phyloP scores from a whole-genome alignment of 2,797 vertebrate genomes.

The Selene dorsalis region DNA sequence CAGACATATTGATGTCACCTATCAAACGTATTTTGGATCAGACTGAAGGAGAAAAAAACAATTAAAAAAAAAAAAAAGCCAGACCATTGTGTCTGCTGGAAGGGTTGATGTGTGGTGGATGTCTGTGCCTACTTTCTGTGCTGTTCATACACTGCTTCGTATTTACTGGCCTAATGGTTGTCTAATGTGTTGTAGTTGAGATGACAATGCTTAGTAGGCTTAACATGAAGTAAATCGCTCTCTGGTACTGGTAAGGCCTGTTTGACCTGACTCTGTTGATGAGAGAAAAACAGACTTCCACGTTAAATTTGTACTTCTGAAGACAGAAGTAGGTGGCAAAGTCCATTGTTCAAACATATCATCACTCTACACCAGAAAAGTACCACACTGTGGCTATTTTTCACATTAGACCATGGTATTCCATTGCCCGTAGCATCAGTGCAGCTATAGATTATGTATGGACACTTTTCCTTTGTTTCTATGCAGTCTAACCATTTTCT shows the following conservation, averaged over 20 bases:
- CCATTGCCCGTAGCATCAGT: background rate
- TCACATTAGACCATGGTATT: slow-evolving; percentile 3
- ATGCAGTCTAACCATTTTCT: background rate
- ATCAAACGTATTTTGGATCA: slow-evolving; percentile 38
- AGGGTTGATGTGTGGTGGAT: slow-evolving; percentile 52
- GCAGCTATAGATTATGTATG: background rate
- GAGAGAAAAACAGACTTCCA: slow-evolving; percentile 42
- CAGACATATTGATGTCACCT: slow-evolving; percentile 34
- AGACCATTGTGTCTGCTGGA: slow-evolving; percentile 38
- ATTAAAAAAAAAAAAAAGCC: background rate
- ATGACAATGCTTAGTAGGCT: slow-evolving; percentile 72
- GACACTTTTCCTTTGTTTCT: background rate
- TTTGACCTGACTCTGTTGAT: slow-evolving; percentile 60
- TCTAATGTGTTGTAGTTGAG: slow-evolving; percentile 72
- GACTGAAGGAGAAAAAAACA: slow-evolving; percentile 17
- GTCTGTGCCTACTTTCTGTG: too few species aligned
- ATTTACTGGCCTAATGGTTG: slow-evolving; percentile 67
- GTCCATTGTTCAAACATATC: slow-evolving; percentile 50
- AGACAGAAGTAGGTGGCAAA: slow-evolving; percentile 39
- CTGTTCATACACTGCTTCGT: slow-evolving; percentile 39
- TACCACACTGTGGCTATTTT: slow-evolving; percentile 8
- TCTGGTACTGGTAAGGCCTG: slow-evolving; percentile 63
- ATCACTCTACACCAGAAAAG: slow-evolving; percentile 27
- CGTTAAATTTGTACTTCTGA: slow-evolving; percentile 57
- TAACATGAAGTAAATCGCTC: slow-evolving; percentile 65